Conservation (phyloP, 2,113 vertebrate species). For the Cebidichthys violaceus region DNA sequence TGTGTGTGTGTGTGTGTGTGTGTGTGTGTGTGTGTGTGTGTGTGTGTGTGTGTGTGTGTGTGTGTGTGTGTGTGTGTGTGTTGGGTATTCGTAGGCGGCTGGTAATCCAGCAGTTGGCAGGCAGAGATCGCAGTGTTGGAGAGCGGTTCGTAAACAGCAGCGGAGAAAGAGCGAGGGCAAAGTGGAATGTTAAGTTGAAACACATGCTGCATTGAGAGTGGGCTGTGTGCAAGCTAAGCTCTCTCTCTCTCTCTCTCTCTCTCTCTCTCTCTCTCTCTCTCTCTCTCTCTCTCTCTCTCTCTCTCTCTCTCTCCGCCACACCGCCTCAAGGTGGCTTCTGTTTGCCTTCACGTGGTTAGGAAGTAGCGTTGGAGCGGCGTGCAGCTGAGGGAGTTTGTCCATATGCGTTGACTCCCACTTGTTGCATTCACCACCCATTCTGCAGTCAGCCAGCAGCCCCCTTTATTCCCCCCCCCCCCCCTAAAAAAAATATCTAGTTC, state of each 20-base stretch:
- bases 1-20: background rate
- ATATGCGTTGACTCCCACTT: background rate
- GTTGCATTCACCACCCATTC: background rate
- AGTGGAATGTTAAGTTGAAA: slow-evolving; percentile 83
- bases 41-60: slow-evolving; percentile 7
- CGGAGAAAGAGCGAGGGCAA: slow-evolving; percentile 65
- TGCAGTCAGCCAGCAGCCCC: background rate
- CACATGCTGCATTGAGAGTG: slow-evolving; percentile 79
- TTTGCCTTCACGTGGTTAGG: slow-evolving; percentile 49
- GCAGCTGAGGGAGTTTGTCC: background rate
- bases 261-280: background rate
- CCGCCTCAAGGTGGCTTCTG: slow-evolving; percentile 39
- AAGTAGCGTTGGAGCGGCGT: background rate
- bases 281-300: slow-evolving; percentile 8
- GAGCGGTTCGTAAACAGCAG: slow-evolving; percentile 61
- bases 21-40: slow-evolving; percentile 6
- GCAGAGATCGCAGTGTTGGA: slow-evolving; percentile 48
- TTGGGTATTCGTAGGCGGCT: slow-evolving; percentile 49
- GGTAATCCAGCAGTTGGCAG: slow-evolving; percentile 66
- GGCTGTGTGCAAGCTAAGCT: slow-evolving; percentile 42
- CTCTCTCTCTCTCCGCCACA: background rate
- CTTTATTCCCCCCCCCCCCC: background rate
- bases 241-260: slow-evolving; percentile 16
- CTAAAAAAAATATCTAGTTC: too few relatives aligned
- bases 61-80: slow-evolving; percentile 8